Base-by-base conservation (phyloP, 2,888 invertebrate genomes). In the Lasioglossum villosulum region DNA sequence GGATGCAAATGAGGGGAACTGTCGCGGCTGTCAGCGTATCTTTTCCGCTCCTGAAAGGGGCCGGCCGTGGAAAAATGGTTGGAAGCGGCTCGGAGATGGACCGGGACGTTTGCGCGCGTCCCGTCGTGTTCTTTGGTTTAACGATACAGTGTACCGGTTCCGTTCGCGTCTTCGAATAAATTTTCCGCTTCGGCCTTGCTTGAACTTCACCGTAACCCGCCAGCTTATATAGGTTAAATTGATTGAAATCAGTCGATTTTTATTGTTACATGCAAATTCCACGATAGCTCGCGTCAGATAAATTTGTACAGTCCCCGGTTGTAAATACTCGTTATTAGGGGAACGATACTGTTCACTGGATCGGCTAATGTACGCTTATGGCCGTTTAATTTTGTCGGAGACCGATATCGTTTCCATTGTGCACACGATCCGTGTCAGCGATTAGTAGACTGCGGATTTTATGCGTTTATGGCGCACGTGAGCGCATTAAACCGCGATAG, bases 1-100 rank as follows among this genome's bases (percentile, higher is more conserved):
- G 8, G 72, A 78, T 81, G 74, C 63, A 86, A 88, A 87, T 82
- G 68, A 45, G 68, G 66, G 52, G 79, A 42, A 2, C 70, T 59
- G 71, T 8, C 37, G 39, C 19, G 48, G 30, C 63, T 76, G 72
- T 72, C 68, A 27, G 48, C 66, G 75, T 48, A n/a, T 68, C 66
- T 68, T 68, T 37, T 34, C 30, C 68, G 39, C 16, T 39, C 63
- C 52, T 76, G 45, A 83, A 83, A 66, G 42, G 75, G 42, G 16
- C 52, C 23, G 6, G 6, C 5, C 8, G 23, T 52, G n/a, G 52
- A 83, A 76, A 76, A 76, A 52, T 63, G n/a, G 52, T 14, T 4
- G 52, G 75, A 66, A 82, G 82, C 59, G 39, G 8, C 34, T 4
- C 74, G 4, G 19, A 30, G 75, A 78, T 56, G 6, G 72, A 88